Base-by-base conservation (phyloP, 2,113 vertebrate species). In the Mixornis gularis region DNA sequence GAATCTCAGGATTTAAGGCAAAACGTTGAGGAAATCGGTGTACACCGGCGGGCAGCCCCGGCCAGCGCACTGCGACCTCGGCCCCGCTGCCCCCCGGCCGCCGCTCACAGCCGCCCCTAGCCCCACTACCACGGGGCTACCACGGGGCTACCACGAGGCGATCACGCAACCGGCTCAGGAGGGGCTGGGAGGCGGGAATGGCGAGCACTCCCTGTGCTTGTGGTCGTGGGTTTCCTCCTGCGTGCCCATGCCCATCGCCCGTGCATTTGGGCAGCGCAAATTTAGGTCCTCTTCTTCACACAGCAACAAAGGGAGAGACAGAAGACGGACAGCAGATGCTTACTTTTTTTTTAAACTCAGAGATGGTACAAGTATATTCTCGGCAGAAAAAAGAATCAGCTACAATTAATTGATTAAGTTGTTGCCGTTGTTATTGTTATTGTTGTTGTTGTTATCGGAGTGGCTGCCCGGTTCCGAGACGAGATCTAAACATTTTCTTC, bases 401-500 rank as follows among this genome's bases (percentile, higher is more conserved):
- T 34, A 6, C 24, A 73, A 64, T 65, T 49, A 87, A 69, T 51
- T 29, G 12, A 56, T 71, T 48, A 55, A 74, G 38, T 5, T 51
- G 21, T n/a, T 32, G 53, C 32, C 44, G n/a, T 49, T 43, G 24
- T 43, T 69, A 24, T 38, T 53, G 25, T n/a, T 56, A 8, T 41
- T 83, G 5, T 41, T 69, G 25, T 27, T 60, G 38, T 13, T 65
- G 32, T 21, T 69, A 30, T 34, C 40, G 5, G 19, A 29, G 22
- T 51, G 32, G 43, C 65, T 71, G 73, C 52, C 77, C 62, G 10
- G 51, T 94, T 89, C 80, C 16, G 8, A 85, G 44, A 38, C 2
- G 22, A 36, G 81, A 95, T 68, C 85, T 72, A 91, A 96, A 92
- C 56, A 81, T 81, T 93, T 89, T 94, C 91, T 78, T 69, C 60